Percentiles rank a stretch among this genome's conserved stretches.
These are phyloP conservation scores for Lagorchestes hirsutus DNA, from an alignment of 2,797 vertebrate species.

Conservation along the genomic window DNA sequence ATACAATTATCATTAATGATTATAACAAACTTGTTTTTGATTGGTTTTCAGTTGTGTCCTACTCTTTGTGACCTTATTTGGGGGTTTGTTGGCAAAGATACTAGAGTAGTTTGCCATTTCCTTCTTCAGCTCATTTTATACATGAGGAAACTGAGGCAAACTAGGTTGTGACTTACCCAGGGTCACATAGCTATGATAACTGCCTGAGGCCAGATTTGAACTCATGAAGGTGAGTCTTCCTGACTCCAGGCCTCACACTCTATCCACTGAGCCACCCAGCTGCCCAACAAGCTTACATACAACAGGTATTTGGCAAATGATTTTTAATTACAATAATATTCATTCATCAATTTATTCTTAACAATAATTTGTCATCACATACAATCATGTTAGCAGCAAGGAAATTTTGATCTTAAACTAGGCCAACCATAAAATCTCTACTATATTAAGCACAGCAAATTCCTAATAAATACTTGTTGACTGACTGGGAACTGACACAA, in stretches of 20 bases:
- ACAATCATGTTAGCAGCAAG: conserved; percentile 10
- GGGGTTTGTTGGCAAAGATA: background rate
- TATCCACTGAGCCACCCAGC: background rate
- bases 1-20: background rate
- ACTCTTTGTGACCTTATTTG: background rate
- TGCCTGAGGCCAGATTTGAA: background rate
- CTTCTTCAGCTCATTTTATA: background rate
- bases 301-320: background rate
- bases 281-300: background rate
- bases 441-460: background rate
- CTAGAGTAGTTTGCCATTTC: background rate
- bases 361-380: background rate
- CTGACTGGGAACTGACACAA: background rate
- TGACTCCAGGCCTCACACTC: background rate
- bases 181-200: background rate
- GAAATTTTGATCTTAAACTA: conserved; percentile 33
- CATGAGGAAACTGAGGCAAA: background rate
- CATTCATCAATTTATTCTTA: background rate
- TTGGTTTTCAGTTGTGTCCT: background rate
- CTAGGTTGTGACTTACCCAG: background rate
- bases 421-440: background rate
- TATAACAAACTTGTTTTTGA: background rate
- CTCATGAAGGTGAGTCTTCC: background rate
- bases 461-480: background rate
- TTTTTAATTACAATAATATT: background rate